A percentile compares a stretch with the other conserved stretches of the same genome.
Conservation (phyloP, 2,888 invertebrate genomes). For the Panorpa germanica region DNA sequence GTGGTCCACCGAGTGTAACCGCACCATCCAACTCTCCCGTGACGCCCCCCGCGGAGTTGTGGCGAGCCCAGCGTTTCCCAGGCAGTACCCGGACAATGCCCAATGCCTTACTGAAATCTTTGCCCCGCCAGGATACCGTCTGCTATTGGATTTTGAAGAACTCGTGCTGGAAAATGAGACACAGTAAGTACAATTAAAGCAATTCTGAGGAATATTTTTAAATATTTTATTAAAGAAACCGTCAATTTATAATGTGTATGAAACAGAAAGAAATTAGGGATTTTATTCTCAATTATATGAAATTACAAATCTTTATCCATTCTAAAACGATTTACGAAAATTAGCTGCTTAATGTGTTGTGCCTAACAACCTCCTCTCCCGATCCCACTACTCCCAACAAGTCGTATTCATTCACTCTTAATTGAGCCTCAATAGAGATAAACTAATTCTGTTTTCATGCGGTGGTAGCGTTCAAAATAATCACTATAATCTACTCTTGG, state of each 20-base stretch:
- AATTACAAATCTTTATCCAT: not conserved
- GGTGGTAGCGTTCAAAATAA: no score
- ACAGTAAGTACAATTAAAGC: constrained; percentile 34
- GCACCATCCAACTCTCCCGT: constrained; percentile 41
- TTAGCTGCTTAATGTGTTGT: no score
- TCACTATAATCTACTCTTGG: no score
- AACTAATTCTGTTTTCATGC: no score
- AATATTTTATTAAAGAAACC: not conserved
- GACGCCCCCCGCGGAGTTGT: constrained; percentile 44
- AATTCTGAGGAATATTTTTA: not conserved
- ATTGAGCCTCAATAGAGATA: no score
- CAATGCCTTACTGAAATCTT: constrained; percentile 52
- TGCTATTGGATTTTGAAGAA: constrained; percentile 56
- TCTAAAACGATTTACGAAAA: no score
- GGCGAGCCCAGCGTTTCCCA: constrained; percentile 68
- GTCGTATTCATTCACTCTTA: no score
- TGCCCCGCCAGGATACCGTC: constrained; percentile 47
- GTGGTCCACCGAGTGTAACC: constrained; percentile 41
- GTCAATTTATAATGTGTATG: not conserved
- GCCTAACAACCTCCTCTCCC: no score
- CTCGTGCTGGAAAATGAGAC: constrained; percentile 57
- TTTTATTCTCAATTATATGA: no score
- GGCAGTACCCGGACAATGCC: constrained; percentile 55
- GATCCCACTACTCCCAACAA: no score
- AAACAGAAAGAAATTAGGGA: no score